Evolutionary conservation across 1,140 invertebrate species (phyloP), one percentile per base, ranked within the genome.

Genomic region (Drosophila leontia): DNA sequence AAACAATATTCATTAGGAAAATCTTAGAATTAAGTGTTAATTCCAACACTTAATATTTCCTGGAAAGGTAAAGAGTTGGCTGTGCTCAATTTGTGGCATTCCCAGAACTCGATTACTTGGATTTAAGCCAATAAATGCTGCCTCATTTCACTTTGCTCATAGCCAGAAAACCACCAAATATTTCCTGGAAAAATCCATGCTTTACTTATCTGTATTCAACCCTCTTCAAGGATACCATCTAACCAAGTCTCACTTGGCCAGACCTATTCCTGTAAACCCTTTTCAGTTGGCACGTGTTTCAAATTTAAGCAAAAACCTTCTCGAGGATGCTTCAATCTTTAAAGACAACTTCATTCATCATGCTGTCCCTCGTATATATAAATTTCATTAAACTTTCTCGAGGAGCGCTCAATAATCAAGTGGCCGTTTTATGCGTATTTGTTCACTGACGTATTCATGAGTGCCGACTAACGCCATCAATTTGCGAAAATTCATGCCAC

Each of bases 381-480:
- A 90, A 78, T 90, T 90, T 84, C 85, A 90, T 90, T 84, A 88
- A 88, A 88, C 80, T 88, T 84, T 71, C 3, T 19, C 32, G 34
- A 58, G 56, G 51, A 48, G 47, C 11, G 19, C 45, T 35, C 72
- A 67, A 88, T 74, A 88, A 88, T 87, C 83, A 87, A 87, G 77
- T 78, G 72, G 48, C 74, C 78, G 63, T 75, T 84, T 84, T 77
- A 88, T 80, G 80, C 77, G 69, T 75, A 81, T 84, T 81, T 88
- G 85, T 75, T 88, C 67, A 60, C 75, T 60, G 70, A 88, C 77
- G 83, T 88, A 87, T 83, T 87, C 84, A 87, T 87, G 83, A 87
- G 80, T 61, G 45, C 42, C 71, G 58, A 48, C 56, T 83, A 81
- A 79, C 78, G 78, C 81, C 85, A 90, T 90, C 81, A 90, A 82